Conservation (phyloP, 2,888 invertebrate species). For the Lagria hirta region DNA sequence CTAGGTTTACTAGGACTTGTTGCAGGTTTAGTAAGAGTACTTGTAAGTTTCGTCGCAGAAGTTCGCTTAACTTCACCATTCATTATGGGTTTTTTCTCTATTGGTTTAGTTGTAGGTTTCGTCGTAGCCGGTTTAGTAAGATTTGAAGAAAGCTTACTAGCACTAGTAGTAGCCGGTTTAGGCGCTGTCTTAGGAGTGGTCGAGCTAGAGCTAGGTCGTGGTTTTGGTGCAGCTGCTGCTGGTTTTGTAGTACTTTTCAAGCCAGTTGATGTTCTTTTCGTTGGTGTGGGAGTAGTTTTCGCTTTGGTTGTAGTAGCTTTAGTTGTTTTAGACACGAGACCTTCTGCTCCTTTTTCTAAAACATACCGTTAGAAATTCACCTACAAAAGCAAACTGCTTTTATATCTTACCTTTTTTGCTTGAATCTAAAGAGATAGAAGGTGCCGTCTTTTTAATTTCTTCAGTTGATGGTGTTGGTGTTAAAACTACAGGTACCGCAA, state of each 20-base stretch:
- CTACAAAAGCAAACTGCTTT: too few relatives aligned
- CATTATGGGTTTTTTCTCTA: conserved; percentile 20
- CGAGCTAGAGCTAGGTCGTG: conserved; percentile 30
- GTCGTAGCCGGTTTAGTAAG: conserved; percentile 19
- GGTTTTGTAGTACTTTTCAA: conserved; percentile 26
- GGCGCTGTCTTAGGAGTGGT: conserved; percentile 2
- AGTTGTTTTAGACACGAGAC: conserved; percentile 41
- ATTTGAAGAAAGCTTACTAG: too few relatives aligned
- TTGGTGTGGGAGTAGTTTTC: conserved; percentile 20
- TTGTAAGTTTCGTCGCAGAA: conserved; percentile 26
- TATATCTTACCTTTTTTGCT: not conserved
- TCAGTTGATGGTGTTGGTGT: conserved; percentile 43
- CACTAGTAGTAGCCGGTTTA: conserved; percentile 5
- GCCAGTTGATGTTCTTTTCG: conserved; percentile 14
- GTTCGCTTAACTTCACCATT: too few relatives aligned
- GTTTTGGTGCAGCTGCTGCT: conserved; percentile 25
- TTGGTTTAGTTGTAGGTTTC: conserved; percentile 27
- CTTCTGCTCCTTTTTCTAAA: not conserved
- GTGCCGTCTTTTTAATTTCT: too few relatives aligned
- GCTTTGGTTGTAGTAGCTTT: conserved; percentile 43
- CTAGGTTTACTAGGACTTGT: too few relatives aligned
- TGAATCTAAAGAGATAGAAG: conserved; percentile 45
- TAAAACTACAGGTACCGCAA: conserved; percentile 40
- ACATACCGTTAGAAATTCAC: too few relatives aligned
- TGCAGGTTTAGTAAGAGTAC: conserved; percentile 33